Evolutionary conservation across 2,888 invertebrate species (phyloP), one percentile per base, ranked within the genome.

Genomic region (Melanargia galathea): DNA sequence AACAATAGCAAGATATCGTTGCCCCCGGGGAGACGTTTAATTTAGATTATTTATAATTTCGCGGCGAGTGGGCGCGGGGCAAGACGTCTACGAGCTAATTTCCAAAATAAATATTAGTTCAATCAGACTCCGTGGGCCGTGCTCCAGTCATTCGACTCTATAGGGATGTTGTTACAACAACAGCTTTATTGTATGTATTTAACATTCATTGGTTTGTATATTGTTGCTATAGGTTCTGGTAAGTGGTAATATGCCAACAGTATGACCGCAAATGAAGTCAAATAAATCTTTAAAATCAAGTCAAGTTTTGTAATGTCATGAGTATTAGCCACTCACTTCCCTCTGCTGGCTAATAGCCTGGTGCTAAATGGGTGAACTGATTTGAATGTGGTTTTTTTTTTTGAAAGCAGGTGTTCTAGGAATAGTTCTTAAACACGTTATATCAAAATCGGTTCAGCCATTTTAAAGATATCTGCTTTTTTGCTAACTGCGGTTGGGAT

Each of bases 51-150:
- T 89, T 88, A 87, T 88, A 82, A 75, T 77, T 73, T 72, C 65
- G 70, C 71, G 66, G 70, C 68, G 71, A 70, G 71, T 75, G 71
- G 76, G 75, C 76, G 71, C 71, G 76, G 75, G 74, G 77, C 77
- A 75, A 77, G 80, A 79, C 77, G 79, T 74, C 78, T 79, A 81
- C 80, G 78, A 82, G 84, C 83, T 90, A 90, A 91, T 91, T 90
- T 90, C 80, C 81, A 88, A 86, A 87, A 91, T 90, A 90, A 92
- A 92, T 90, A 92, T 92, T 92, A 71, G 84, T 79, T 81, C 86
- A 87, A 89, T 87, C 87, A 81, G 76, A 79, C 73, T 67, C 68
- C 68, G 65, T 66, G 72, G 65, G 65, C 64, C 35, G 51, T 65
- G 69, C 68, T 64, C 60, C 62, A 73, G 69, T 68, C 71, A 67